phyloP scores from a whole-genome alignment of 2,113 vertebrate genomes.

The Ranitomeya imitator region DNA sequence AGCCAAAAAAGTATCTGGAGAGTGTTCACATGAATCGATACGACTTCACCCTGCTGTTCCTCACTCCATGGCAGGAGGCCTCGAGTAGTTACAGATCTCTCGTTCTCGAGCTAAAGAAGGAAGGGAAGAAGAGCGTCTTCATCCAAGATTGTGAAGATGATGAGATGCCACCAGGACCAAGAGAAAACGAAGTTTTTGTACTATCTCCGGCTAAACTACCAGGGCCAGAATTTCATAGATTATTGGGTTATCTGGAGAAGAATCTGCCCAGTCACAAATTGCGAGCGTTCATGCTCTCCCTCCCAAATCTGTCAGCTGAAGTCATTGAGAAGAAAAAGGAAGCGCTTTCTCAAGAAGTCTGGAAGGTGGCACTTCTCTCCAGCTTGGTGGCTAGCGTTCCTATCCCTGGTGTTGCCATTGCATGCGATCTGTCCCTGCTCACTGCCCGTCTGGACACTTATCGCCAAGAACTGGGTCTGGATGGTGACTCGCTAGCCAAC shows the following conservation, averaged over 20 bases:
- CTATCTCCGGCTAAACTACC: conserved; percentile 45
- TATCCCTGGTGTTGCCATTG: conserved; percentile 38
- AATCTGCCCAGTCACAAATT: conserved; percentile 30
- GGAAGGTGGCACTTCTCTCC: conserved; percentile 59
- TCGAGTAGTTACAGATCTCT: conserved; percentile 63
- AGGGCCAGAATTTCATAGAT: conserved; percentile 52
- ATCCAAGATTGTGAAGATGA: conserved; percentile 63
- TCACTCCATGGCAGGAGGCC: conserved; percentile 62
- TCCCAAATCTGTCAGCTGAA: conserved; percentile 52
- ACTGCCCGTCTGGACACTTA: conserved; percentile 61
- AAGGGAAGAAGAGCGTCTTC: conserved; percentile 64
- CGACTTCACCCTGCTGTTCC: conserved; percentile 70
- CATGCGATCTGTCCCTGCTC: conserved; percentile 60
- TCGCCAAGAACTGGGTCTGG: conserved; percentile 65
- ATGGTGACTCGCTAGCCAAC: conserved; percentile 54
- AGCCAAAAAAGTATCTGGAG: conserved; percentile 35
- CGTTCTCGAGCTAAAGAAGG: conserved; percentile 61
- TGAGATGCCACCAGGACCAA: conserved; percentile 46
- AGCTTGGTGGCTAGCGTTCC: conserved; percentile 58
- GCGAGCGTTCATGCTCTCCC: conserved; percentile 56
- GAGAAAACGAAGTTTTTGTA: conserved; percentile 48
- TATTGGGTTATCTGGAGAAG: conserved; percentile 54
- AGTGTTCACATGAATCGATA: conserved; percentile 60
- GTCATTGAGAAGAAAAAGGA: conserved; percentile 63
- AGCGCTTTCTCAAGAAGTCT: conserved; percentile 59